A percentile compares a stretch with the other conserved stretches of the same genome.
These are phyloP conservation scores for Tragelaphus scriptus DNA, from an alignment of 2,113 vertebrate genomes.

Conservation along the genomic window DNA sequence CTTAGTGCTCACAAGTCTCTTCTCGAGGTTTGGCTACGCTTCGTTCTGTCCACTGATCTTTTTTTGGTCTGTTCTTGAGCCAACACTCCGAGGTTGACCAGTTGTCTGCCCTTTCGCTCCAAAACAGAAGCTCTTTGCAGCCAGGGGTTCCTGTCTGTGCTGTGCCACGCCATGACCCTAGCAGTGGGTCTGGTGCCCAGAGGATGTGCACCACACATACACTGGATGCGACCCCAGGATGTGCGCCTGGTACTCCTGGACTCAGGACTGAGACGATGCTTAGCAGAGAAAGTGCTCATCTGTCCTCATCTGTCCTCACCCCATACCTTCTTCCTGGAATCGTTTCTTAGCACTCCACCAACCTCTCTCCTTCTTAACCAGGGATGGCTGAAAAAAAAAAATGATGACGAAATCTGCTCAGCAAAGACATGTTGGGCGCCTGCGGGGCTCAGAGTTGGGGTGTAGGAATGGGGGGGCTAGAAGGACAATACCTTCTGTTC, in stretches of 20 bases:
- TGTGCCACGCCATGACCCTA: accelerated
- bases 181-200: accelerated
- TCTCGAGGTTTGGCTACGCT: no score
- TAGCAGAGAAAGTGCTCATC: neutral
- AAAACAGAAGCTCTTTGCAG: neutral
- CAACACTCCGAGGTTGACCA: accelerated
- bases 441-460: neutral
- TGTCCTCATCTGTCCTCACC: neutral
- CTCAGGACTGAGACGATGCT: accelerated
- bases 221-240: accelerated
- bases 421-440: accelerated
- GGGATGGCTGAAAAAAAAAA: neutral
- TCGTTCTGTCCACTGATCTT: neutral
- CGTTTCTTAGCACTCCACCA: neutral
- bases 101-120: accelerated
- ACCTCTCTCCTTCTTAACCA: neutral
- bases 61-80: neutral
- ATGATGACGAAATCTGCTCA: accelerated
- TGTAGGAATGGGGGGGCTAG: neutral
- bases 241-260: neutral
- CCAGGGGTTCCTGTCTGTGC: neutral
- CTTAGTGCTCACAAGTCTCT: accelerated
- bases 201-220: accelerated
- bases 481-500: no score
- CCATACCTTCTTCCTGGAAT: neutral